Base-by-base conservation (phyloP, 2,888 invertebrate genomes). In the Tolmerus cingulatus region DNA sequence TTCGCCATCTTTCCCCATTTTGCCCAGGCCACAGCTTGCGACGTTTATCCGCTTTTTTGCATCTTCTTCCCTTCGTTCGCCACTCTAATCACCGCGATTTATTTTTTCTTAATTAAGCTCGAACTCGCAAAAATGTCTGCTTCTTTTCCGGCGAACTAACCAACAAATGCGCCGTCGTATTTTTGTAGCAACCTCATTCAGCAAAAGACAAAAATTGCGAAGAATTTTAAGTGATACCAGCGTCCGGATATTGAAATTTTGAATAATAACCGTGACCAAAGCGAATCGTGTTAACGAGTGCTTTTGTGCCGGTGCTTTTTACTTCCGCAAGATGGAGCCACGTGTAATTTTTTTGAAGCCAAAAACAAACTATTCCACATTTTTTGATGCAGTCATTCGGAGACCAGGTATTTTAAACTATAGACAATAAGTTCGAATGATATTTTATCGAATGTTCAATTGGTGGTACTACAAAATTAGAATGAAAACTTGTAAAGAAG, bases 301-400 rank as follows among this genome's bases (percentile, higher is more conserved):
- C 23, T 40, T 77, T 77, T n/a, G 37, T 77, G 77, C n/a, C 16
- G 77, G 66, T 23, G 27, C 4, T 66, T 66, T 66, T 23, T 27
- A 66, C 30, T 82, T n/a, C 2, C 27, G 19, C 5, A 40, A 46
- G 16, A 88, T 88, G 88, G 88, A 88, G 74, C 88, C 88, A 34
- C 81, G 88, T 34, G 86, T 88, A 40, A 88, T 88, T 85, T 88
- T 87, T 86, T 66, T 88, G 40, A 88, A 88, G 74, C 88, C 88
- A 46, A 88, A 88, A 87, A 57, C 86, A 37, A 86, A 85, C 82
- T 86, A 87, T 74, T 66, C 57, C 37, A 57, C 57, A 74, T 66
- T 40, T 84, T 40, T 66, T 14, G 74, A 84, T 74, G 74, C 37
- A 57, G 51, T 16, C 27, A 16, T 84, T 57, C 74, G 23, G 27